phyloP scores from a whole-genome alignment of 1,140 invertebrate species.

The Dysdera silvatica region DNA sequence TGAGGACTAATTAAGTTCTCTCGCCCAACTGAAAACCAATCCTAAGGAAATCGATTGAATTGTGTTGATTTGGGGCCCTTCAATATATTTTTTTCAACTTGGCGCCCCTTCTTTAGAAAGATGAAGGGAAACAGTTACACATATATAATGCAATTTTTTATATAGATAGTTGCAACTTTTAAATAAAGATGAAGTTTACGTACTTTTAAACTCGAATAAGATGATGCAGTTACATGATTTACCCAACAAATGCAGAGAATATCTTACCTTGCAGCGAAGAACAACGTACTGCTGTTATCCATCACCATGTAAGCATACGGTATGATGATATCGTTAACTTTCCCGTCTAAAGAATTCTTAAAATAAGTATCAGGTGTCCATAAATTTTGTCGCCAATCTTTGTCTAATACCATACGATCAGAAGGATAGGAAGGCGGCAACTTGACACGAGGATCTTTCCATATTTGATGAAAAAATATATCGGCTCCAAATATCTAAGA shows the following conservation, averaged over 20 bases:
- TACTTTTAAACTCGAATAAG: no score
- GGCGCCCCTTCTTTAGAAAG: no score
- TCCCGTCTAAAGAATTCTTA: constrained; percentile 30
- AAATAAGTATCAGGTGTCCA: constrained; percentile 35
- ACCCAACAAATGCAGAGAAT: not conserved
- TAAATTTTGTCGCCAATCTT: constrained; percentile 25
- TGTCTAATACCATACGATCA: constrained; percentile 16
- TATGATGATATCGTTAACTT: constrained; percentile 27
- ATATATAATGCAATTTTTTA: no score
- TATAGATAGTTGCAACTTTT: no score
- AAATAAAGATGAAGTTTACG: no score
- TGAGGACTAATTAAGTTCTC: no score
- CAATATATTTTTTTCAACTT: no score
- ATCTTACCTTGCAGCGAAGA: constrained; percentile 24
- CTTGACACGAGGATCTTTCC: constrained; percentile 29
- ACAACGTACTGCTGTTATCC: constrained; percentile 19
- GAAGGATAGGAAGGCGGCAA: constrained; percentile 11
- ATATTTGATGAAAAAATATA: constrained; percentile 31
- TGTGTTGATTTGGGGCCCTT: no score
- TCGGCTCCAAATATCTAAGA: constrained; percentile 29
- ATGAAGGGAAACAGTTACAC: no score
- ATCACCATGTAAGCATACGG: constrained; percentile 28
- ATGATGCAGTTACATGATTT: no score
- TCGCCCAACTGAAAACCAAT: no score
- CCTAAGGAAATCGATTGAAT: no score